Base-by-base conservation (phyloP, 2,113 vertebrate genomes). In the Chionodraco myersi region DNA sequence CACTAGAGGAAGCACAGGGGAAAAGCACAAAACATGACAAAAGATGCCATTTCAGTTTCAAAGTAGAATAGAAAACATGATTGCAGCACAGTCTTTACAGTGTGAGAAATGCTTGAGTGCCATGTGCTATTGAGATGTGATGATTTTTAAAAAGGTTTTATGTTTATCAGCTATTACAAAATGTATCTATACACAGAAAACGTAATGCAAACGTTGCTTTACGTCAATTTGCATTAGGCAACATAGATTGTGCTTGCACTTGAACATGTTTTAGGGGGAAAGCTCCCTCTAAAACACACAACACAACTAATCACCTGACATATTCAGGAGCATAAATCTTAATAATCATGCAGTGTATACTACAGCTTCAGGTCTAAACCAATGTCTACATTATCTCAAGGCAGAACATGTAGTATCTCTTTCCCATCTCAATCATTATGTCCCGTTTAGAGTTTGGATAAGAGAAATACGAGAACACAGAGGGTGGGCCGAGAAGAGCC, bases 1-100 rank as follows among this genome's bases (percentile, higher is more conserved):
- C 97, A 97, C 98, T 99, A 98, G 96, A 98, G 96, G 97, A 94
- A 97, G 97, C 97, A 95, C 95, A 97, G 93, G 96, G 96, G 95
- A 93, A 84, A 96, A 97, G 95, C 95, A 97, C 96, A 96, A 95
- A 90, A 92, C 88, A 93, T 88, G 88, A 92, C 83, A 94, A 77
- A 89, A 96, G 94, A 96, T 94, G 96, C 96, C 94, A 96, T 94
- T 94, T 97, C 93, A 96, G 94, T 95, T 94, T 95, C 90, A 94
- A 93, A 86, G 77, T 34, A 78, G 52, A 72, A 65, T 0, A 69
- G 36, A 18, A 92, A 34, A 87, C 62, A 80, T 49, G 68, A 73
- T 66, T 8, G 78, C 83, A 88, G 63, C 77, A 82, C 60, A 72
- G 54, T 77, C 21, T 71, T 71, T 48, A 83, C 70, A 85, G 34